Base-by-base conservation (phyloP, 2,888 invertebrate genomes). In the Resseliella maxima region DNA sequence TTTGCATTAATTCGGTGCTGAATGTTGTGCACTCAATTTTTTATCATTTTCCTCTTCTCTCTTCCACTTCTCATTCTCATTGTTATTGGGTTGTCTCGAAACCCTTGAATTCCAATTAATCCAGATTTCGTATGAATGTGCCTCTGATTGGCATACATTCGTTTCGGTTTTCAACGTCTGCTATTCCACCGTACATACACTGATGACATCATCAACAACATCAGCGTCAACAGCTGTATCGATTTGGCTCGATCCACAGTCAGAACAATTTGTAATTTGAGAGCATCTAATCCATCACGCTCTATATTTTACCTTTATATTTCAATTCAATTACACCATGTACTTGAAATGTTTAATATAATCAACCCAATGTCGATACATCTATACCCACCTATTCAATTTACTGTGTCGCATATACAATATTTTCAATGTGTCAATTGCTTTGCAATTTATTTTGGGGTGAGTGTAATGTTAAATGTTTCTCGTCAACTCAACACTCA, bases 91-190 rank as follows among this genome's bases (percentile, higher is more conserved):
- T 50, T 59, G 3, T 5, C 1, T 24, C 3, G 2, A 24, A 59
- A 59, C 72, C 72, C 72, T 72, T 72, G 31, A 72, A 72, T 72
- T 72, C 31, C 72, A 72, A 72, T 72, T 72, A 72, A 72, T 72
- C 72, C 72, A 5, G 72, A 72, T 72, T 72, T 59, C 31, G 31
- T 72, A 18, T 72, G 72, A 72, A 72, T 72, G 72, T 31, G 72
- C 21, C 72, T 12, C 27, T 72, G 72, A 72, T 72, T 72, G 72
- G 72, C 72, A 72, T 35, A 72, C 31, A 72, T 72, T 72, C 35
- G 72, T 31, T 31, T 72, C 72, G 72, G 72, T 72, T 72, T 72
- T 72, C 72, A 72, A 27, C 8, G 31, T 31, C 72, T 31, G 27
- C 6, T 72, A 31, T 35, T n/a, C 12, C 6, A 21, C 21, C 2